These are phyloP conservation scores for Rallus crepitans DNA, from an alignment of 2,797 vertebrate genomes.

Conservation along the genomic window DNA sequence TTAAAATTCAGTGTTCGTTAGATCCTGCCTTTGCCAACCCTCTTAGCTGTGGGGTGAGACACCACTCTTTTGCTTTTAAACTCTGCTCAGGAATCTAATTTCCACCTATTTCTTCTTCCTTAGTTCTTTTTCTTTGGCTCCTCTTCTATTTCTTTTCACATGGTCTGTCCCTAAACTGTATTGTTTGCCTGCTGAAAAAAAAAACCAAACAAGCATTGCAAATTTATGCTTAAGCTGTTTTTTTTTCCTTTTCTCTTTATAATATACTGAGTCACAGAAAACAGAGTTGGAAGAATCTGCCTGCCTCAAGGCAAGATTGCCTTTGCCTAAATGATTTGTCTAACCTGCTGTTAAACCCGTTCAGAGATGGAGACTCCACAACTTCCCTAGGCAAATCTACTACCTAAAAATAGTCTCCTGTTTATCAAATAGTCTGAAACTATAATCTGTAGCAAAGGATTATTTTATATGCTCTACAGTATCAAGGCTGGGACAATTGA, in stretches of 20 bases:
- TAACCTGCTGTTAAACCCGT: slow-evolving; percentile 28
- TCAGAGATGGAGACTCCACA: slow-evolving; percentile 13
- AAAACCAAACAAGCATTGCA: neutral
- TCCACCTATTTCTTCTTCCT: neutral
- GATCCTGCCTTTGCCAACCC: neutral
- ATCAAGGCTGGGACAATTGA: neutral
- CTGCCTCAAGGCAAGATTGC: neutral
- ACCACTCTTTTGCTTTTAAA: neutral
- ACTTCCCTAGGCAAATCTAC: slow-evolving; percentile 3
- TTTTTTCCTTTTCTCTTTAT: neutral
- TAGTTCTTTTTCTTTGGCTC: neutral
- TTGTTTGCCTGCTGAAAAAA: neutral
- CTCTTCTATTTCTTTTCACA: neutral
- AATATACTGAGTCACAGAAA: neutral
- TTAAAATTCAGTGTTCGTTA: neutral
- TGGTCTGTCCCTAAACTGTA: neutral
- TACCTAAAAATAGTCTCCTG: slow-evolving; percentile 51
- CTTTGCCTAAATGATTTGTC: slow-evolving; percentile 27
- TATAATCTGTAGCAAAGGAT: neutral
- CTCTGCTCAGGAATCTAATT: neutral
- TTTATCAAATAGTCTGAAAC: slow-evolving; percentile 49
- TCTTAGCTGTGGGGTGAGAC: neutral
- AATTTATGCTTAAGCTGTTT: neutral
- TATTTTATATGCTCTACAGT: neutral
- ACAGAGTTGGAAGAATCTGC: neutral